These are phyloP conservation scores for Ips typographus DNA, from an alignment of 1,140 invertebrate genomes.

Conservation along the genomic window DNA sequence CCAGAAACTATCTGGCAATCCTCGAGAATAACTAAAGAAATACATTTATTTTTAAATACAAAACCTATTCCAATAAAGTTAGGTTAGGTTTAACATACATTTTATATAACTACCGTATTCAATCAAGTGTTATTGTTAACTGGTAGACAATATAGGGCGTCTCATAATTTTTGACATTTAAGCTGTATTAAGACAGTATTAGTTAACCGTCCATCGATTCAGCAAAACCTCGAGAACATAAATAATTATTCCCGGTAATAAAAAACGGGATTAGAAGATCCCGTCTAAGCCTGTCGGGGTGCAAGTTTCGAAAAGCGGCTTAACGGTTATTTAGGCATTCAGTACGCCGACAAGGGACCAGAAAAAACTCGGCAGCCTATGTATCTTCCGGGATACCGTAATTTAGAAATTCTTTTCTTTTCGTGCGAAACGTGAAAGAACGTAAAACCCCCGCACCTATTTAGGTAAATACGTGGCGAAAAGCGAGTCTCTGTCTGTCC, in stretches of 20 bases:
- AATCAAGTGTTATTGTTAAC: too few species aligned
- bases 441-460: conserved; percentile 25
- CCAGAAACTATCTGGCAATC: too few species aligned
- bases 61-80: too few species aligned
- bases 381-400: conserved; percentile 16
- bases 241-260: conserved; percentile 23
- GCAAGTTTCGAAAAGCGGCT: conserved; percentile 31
- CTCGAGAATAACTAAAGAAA: too few species aligned
- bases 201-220: neutral
- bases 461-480: conserved; percentile 25
- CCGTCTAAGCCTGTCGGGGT: conserved; percentile 24
- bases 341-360: conserved; percentile 24
- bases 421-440: conserved; percentile 18
- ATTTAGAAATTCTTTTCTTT: conserved; percentile 28
- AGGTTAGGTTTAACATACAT: too few species aligned
- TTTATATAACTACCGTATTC: too few species aligned
- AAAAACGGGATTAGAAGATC: conserved; percentile 26
- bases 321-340: conserved; percentile 36
- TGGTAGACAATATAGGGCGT: too few species aligned
- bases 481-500: neutral
- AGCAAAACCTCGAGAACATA: conserved; percentile 5
- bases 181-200: too few species aligned
- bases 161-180: too few species aligned
- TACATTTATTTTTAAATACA: too few species aligned
- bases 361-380: conserved; percentile 15